Conservation (phyloP, 2,888 invertebrate genomes). For the Dolichomitus sp. region DNA sequence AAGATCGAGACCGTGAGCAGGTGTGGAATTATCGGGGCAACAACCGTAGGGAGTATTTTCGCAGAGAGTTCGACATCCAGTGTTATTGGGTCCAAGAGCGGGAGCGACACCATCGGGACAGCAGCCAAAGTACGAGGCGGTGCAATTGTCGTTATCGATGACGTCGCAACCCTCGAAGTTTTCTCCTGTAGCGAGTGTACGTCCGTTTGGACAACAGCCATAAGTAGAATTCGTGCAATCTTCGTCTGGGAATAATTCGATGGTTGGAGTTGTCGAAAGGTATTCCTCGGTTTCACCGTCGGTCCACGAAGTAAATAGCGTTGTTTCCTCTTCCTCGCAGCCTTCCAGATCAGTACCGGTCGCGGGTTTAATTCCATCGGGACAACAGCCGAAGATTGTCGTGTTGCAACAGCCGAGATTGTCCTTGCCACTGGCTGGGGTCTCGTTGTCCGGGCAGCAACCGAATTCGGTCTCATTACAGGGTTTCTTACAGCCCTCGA, state of each 20-base stretch:
- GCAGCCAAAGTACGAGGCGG: constrained; percentile 90
- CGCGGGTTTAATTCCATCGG: constrained; percentile 90
- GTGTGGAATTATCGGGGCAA: constrained; percentile 94
- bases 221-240: constrained; percentile 88
- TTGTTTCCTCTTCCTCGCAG: constrained; percentile 76
- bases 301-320: constrained; percentile 38
- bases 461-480: constrained; percentile 88
- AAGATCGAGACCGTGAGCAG: constrained; percentile 93
- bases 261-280: constrained; percentile 73
- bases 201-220: constrained; percentile 93
- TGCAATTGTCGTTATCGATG: constrained; percentile 87
- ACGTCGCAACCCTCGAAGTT: constrained; percentile 89
- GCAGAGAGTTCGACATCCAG: constrained; percentile 93
- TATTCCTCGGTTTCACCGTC: constrained; percentile 63
- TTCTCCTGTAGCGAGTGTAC: constrained; percentile 89
- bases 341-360: constrained; percentile 88
- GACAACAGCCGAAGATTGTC: constrained; percentile 90
- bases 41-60: constrained; percentile 93
- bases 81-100: constrained; percentile 90
- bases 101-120: constrained; percentile 91
- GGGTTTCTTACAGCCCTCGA: constrained; percentile 93
- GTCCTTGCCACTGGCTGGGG: constrained; percentile 83
- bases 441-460: constrained; percentile 87
- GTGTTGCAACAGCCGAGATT: constrained; percentile 85
- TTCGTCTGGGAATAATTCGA: constrained; percentile 75